These are phyloP conservation scores for Ditula angustiorana DNA, from an alignment of 2,888 invertebrate genomes.

Conservation along the genomic window DNA sequence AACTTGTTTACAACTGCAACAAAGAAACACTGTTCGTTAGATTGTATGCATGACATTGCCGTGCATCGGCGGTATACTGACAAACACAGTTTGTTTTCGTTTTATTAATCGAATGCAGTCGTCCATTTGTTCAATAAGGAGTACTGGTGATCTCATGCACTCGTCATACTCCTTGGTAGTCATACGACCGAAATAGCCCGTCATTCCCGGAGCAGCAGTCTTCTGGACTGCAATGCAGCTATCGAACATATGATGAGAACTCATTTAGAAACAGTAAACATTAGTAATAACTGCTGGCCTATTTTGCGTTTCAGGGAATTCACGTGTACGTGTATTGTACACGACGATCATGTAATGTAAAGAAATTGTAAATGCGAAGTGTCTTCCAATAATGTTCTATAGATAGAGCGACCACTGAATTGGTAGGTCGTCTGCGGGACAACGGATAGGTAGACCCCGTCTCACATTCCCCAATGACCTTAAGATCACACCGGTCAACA, in stretches of 20 bases:
- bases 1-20: slow-evolving; percentile 1
- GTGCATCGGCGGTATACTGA: slow-evolving; percentile 9
- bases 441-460: too few relatives aligned
- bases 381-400: too few relatives aligned
- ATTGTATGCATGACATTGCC: slow-evolving; percentile 4
- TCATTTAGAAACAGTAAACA: slow-evolving; percentile 33
- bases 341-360: too few relatives aligned
- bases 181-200: slow-evolving; percentile 74
- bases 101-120: slow-evolving; percentile 35
- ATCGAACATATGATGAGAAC: slow-evolving; percentile 46
- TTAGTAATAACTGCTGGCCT: slow-evolving; percentile 28
- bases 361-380: too few relatives aligned
- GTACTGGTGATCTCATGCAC: slow-evolving; percentile 75
- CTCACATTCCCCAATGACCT: too few relatives aligned
- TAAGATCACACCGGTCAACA: too few relatives aligned
- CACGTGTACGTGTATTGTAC: neutral
- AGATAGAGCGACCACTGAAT: too few relatives aligned
- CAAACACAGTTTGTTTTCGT: slow-evolving; percentile 27
- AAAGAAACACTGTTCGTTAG: neutral
- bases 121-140: slow-evolving; percentile 56
- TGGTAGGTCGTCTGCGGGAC: too few relatives aligned
- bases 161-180: slow-evolving; percentile 69
- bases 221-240: slow-evolving; percentile 50
- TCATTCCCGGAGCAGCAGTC: slow-evolving; percentile 15
- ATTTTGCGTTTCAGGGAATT: neutral